phyloP scores from a whole-genome alignment of 2,113 vertebrate genomes.

The Plectropomus leopardus region DNA sequence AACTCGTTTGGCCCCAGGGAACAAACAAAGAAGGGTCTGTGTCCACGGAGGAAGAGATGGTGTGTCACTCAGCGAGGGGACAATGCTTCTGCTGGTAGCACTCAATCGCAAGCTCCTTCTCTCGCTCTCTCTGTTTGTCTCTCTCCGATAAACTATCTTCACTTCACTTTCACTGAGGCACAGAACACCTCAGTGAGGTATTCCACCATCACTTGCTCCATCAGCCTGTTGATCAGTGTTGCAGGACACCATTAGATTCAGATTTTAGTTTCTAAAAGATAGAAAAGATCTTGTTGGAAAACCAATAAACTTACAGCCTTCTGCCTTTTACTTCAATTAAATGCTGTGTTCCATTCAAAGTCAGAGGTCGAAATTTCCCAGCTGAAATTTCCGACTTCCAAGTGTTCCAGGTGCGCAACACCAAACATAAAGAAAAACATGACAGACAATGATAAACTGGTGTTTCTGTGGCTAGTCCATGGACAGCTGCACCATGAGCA shows the following conservation, averaged over 20 bases:
- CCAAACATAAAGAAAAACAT: too few species aligned
- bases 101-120: conserved; percentile 56
- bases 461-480: too few species aligned
- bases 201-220: conserved; percentile 3
- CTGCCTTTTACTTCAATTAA: too few species aligned
- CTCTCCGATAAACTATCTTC: conserved; percentile 51
- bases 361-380: too few species aligned
- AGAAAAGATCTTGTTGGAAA: not conserved
- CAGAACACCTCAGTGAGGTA: conserved; percentile 30
- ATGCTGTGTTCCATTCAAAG: too few species aligned
- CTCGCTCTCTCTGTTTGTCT: conserved; percentile 42
- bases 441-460: too few species aligned
- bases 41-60: conserved; percentile 79
- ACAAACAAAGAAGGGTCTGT: conserved; percentile 83
- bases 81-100: conserved; percentile 73
- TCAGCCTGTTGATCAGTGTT: not conserved
- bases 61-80: conserved; percentile 79
- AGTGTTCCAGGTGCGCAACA: too few species aligned
- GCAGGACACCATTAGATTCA: not conserved
- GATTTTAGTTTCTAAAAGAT: not conserved
- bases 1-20: conserved; percentile 73
- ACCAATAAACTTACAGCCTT: not conserved
- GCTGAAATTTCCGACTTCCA: too few species aligned
- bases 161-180: conserved; percentile 58
- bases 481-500: too few species aligned